These are phyloP conservation scores for Pomacea maculata DNA, from an alignment of 1,140 invertebrate genomes.

Conservation along the genomic window DNA sequence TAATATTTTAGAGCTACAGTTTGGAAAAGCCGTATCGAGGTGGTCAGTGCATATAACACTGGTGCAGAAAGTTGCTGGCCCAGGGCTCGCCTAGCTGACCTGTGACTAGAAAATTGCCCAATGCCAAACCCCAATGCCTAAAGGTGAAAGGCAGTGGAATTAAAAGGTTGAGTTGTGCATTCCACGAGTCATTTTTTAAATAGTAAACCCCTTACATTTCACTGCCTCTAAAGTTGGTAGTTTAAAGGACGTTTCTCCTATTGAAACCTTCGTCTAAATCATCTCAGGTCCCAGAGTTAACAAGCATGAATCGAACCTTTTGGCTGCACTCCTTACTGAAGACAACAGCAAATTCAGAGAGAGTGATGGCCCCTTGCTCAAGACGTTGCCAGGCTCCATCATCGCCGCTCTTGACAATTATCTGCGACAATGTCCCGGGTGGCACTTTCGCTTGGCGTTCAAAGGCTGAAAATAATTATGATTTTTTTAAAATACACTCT, in stretches of 20 bases:
- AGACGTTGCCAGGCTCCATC: slow-evolving; percentile 54
- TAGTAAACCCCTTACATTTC: too few relatives aligned
- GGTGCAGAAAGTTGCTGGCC: too few relatives aligned
- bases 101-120: too few relatives aligned
- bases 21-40: too few relatives aligned
- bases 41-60: too few relatives aligned
- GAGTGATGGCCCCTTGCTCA: slow-evolving; percentile 57
- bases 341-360: slow-evolving; percentile 51
- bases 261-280: neutral
- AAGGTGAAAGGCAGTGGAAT: neutral
- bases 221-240: too few relatives aligned
- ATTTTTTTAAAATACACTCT: neutral
- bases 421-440: slow-evolving; percentile 40
- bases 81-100: too few relatives aligned
- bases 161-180: neutral
- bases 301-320: slow-evolving; percentile 38
- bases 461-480: slow-evolving; percentile 46
- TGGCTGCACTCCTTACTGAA: slow-evolving; percentile 57
- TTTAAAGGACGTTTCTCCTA: too few relatives aligned
- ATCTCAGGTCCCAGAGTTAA: neutral
- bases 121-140: neutral
- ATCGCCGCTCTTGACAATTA: slow-evolving; percentile 50
- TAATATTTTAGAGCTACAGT: too few relatives aligned
- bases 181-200: neutral
- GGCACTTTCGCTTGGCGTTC: slow-evolving; percentile 47